Evolutionary conservation across 2,797 vertebrate genomes (phyloP).

Genomic region (Pygocentrus nattereri): DNA sequence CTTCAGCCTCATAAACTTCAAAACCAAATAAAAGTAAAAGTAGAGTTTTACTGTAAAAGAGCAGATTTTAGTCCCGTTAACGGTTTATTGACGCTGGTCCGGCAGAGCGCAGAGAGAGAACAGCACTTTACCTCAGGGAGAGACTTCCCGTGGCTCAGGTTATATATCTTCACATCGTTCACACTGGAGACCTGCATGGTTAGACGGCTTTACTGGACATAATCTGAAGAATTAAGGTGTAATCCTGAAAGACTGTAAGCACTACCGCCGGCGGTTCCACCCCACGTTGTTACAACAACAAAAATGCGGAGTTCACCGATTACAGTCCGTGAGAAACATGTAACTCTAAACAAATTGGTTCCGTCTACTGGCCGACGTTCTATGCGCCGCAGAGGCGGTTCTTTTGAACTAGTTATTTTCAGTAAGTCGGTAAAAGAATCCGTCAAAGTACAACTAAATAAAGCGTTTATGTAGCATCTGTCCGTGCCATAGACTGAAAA

Average conservation of each 20-base stretch:
- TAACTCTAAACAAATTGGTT: slow-evolving; percentile 25
- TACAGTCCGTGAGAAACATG: slow-evolving; percentile 48
- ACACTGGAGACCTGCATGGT: slow-evolving; percentile 92
- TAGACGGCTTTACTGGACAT: slow-evolving; percentile 31
- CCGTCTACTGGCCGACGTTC: not conserved
- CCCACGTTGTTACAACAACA: slow-evolving; percentile 76
- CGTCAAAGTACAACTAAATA: no score
- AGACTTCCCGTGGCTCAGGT: slow-evolving; percentile 92
- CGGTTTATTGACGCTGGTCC: no score
- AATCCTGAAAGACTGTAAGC: not conserved
- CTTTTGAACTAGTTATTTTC: no score
- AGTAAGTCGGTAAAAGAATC: no score
- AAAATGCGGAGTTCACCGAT: slow-evolving; percentile 53
- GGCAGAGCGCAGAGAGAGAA: not conserved
- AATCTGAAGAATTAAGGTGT: slow-evolving; percentile 28
- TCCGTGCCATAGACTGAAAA: no score
- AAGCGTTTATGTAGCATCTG: no score
- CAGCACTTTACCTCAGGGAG: slow-evolving; percentile 90
- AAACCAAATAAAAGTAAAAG: no score
- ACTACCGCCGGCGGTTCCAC: rapidly evolving
- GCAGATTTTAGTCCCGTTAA: not conserved
- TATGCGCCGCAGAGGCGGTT: no score
- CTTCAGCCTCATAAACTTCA: no score
- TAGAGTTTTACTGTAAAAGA: not conserved
- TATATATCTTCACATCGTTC: slow-evolving; percentile 97